These are phyloP conservation scores for Cryptosula pallasiana DNA, from an alignment of 2,888 invertebrate species.

Conservation along the genomic window DNA sequence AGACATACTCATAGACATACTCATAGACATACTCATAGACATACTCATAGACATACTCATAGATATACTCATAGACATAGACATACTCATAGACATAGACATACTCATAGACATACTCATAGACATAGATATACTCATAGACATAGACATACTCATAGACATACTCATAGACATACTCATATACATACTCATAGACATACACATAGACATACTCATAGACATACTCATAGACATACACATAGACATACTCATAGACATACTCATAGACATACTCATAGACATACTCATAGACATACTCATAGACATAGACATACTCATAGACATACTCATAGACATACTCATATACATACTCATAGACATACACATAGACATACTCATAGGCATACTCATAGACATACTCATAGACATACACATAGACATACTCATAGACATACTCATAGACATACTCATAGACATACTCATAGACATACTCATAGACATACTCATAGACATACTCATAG, in stretches of 20 bases:
- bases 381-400: constrained; percentile 3
- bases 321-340: neutral
- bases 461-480: constrained; percentile 21
- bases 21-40: constrained; percentile 19
- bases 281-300: constrained; percentile 19
- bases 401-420: neutral
- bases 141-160: neutral
- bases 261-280: too few species aligned
- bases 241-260: too few species aligned
- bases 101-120: neutral
- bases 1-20: constrained; percentile 15
- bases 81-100: constrained; percentile 19
- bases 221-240: too few species aligned
- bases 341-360: constrained; percentile 20
- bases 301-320: neutral
- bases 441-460: constrained; percentile 11
- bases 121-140: constrained; percentile 21
- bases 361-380: constrained; percentile 15
- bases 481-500: constrained; percentile 11
- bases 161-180: neutral
- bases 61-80: neutral
- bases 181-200: too few species aligned
- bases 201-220: too few species aligned
- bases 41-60: constrained; percentile 15
- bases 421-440: neutral